Conservation (phyloP, 2,797 vertebrate species). For the Valencia hispanica region DNA sequence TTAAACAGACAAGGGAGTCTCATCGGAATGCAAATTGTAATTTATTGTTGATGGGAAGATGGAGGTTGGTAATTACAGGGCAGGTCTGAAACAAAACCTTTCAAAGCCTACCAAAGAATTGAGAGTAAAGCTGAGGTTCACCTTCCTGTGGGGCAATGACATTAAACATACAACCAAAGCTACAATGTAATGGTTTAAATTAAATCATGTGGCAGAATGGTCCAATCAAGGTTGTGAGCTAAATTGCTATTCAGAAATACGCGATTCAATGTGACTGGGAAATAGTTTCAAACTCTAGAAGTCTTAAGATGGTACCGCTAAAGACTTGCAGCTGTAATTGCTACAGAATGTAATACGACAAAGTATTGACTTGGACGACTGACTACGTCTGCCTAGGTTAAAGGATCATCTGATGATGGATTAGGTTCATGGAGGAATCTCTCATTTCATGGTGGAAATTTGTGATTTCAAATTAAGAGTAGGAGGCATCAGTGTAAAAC, state of each 20-base stretch:
- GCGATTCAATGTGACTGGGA: not conserved
- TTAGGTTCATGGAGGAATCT: not conserved
- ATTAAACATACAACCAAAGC: not conserved
- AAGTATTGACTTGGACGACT: too few species aligned
- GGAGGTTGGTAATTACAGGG: not conserved
- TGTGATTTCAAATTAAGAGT: not conserved
- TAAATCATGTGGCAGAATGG: not conserved
- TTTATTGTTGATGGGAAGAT: not conserved
- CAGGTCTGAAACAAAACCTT: not conserved
- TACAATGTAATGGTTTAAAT: not conserved
- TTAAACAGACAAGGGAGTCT: not conserved
- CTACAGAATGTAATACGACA: not conserved
- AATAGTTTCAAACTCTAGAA: not conserved
- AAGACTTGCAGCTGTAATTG: not conserved
- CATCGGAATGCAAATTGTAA: not conserved
- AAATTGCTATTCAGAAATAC: not conserved
- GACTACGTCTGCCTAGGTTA: not conserved
- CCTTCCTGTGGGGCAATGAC: not conserved
- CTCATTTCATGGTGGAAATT: not conserved
- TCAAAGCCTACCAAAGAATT: not conserved
- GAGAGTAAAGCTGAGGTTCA: not conserved
- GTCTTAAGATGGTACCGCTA: not conserved
- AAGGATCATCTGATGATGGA: not conserved
- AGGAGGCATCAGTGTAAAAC: not conserved
- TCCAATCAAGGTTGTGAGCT: not conserved